phyloP scores from a whole-genome alignment of 2,888 invertebrate species.

The Abscondita cerata region DNA sequence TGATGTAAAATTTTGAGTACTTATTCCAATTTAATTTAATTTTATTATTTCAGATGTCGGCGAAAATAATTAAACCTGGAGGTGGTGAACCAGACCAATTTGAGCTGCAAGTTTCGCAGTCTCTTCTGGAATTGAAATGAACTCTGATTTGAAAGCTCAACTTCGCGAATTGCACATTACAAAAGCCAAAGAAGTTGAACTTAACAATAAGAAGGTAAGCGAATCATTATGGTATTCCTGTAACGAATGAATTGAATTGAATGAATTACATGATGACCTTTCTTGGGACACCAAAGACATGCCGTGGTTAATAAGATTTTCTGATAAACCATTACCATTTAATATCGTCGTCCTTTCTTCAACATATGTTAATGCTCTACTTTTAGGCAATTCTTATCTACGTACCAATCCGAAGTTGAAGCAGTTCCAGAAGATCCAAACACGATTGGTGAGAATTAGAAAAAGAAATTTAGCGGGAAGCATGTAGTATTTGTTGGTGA shows the following conservation, averaged over 20 bases:
- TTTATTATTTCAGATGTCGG: slow-evolving; percentile 70
- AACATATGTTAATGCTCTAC: slow-evolving; percentile 25
- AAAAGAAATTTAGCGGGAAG: slow-evolving; percentile 99
- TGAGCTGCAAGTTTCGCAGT: slow-evolving; percentile 92
- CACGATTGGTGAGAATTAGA: slow-evolving; percentile 96
- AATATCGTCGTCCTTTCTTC: neutral
- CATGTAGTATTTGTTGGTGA: slow-evolving; percentile 98
- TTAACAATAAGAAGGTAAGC: slow-evolving; percentile 88
- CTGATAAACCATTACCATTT: too few relatives aligned
- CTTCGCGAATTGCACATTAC: slow-evolving; percentile 94
- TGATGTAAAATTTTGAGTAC: too few relatives aligned
- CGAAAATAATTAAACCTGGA: slow-evolving; percentile 87
- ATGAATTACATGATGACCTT: slow-evolving; percentile 27
- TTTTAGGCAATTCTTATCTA: slow-evolving; percentile 96
- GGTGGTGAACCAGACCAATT: slow-evolving; percentile 92
- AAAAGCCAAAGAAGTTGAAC: slow-evolving; percentile 93
- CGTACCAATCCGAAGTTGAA: slow-evolving; percentile 98
- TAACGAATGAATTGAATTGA: too few relatives aligned
- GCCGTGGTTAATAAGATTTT: slow-evolving; percentile 6
- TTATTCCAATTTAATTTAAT: slow-evolving; percentile 9
- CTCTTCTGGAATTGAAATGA: slow-evolving; percentile 96
- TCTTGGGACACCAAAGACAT: slow-evolving; percentile 18
- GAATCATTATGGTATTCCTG: too few relatives aligned
- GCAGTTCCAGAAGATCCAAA: slow-evolving; percentile 97
- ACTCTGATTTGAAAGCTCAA: slow-evolving; percentile 96